Evolutionary conservation across 64 coral and sea anemone species (phyloP).

Genomic region (Acropora yongei): DNA sequence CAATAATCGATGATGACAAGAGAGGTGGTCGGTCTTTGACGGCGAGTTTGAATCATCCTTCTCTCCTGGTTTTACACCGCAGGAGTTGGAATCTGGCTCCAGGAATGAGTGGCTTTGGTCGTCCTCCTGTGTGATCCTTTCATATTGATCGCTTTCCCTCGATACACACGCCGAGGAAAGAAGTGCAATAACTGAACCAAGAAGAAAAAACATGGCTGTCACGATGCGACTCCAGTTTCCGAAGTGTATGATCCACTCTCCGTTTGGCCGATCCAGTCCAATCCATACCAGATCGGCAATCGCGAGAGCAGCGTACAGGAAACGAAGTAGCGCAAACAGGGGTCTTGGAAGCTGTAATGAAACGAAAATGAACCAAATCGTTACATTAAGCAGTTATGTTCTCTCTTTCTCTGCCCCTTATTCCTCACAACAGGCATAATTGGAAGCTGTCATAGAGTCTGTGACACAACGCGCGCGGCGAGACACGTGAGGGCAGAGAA

Average conservation of each 20-base stretch:
- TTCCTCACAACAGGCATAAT: no score
- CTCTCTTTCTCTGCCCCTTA: no score
- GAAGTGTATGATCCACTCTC: constrained; percentile 44
- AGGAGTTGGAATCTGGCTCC: constrained; percentile 35
- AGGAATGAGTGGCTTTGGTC: not conserved
- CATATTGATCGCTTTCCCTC: not conserved
- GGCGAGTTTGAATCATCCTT: constrained; percentile 10
- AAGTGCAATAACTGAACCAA: constrained; percentile 52
- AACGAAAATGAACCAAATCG: not conserved
- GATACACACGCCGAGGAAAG: constrained; percentile 27
- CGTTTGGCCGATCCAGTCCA: constrained; percentile 18
- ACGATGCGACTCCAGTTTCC: constrained; percentile 50
- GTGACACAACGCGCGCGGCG: no score
- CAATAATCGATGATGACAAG: constrained; percentile 57
- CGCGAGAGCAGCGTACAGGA: constrained; percentile 9
- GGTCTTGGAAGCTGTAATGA: constrained; percentile 54
- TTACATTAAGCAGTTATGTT: not conserved
- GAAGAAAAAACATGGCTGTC: constrained; percentile 46
- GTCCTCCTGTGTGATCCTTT: not conserved
- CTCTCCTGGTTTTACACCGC: constrained; percentile 57
- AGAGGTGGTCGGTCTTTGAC: constrained; percentile 2
- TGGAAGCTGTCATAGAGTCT: no score
- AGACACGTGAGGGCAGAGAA: no score
- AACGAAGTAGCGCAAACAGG: constrained; percentile 37
- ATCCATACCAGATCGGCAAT: constrained; percentile 33